Percentiles rank a stretch among this genome's conserved stretches.
Conservation (phyloP, 2,797 vertebrate species). For the Triplophysa bombifrons region DNA sequence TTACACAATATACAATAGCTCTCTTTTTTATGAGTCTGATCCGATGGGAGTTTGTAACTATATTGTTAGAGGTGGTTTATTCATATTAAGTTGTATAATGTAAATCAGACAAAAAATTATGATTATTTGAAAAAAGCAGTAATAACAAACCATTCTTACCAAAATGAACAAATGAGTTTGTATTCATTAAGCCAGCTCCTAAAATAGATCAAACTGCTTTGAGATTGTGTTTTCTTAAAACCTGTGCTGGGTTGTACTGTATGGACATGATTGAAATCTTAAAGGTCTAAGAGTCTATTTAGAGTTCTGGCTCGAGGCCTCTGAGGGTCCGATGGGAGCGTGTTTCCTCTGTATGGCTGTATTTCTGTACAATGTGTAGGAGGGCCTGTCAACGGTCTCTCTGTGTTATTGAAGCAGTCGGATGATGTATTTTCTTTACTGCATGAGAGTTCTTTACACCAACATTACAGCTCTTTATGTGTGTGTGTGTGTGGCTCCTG, state of each 20-base stretch:
- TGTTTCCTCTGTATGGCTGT: constrained; percentile 10
- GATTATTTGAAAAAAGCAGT: no score
- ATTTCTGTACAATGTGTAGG: constrained; percentile 6
- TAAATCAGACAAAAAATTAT: no score
- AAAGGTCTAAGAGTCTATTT: no score
- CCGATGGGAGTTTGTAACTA: no score
- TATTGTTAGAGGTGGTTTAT: no score
- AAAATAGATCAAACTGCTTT: no score
- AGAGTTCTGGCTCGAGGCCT: neutral
- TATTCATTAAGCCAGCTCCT: no score
- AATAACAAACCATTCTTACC: no score
- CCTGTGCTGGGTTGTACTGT: neutral
- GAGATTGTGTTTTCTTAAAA: neutral
- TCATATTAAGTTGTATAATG: no score
- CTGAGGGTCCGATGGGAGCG: neutral
- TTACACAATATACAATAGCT: no score
- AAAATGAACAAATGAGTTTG: no score
- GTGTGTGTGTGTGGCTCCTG: constrained; percentile 50
- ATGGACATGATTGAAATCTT: neutral
- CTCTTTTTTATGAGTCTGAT: no score
- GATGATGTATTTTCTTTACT: constrained; percentile 55
- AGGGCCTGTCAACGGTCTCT: neutral
- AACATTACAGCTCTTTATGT: constrained; percentile 41
- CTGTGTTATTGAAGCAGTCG: constrained; percentile 8
- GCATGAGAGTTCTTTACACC: constrained; percentile 37